Evolutionary conservation across 2,113 vertebrate species (phyloP).

Genomic region (Anthoscopus minutus): DNA sequence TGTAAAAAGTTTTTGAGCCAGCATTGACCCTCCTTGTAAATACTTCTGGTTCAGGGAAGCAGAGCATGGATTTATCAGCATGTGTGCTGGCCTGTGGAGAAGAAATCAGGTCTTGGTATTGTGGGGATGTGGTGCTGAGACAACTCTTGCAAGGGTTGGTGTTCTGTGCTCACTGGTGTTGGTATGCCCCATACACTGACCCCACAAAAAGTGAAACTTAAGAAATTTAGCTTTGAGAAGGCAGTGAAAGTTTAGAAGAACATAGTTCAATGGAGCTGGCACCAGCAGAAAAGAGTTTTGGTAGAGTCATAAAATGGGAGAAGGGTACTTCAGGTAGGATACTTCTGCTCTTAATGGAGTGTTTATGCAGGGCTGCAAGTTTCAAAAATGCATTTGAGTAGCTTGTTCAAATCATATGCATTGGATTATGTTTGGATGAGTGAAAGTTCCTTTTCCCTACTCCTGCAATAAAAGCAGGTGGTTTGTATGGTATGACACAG

Average conservation of each 20-base stretch:
- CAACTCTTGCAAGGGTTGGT: neutral
- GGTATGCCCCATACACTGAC: neutral
- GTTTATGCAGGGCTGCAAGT: neutral
- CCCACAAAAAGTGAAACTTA: neutral
- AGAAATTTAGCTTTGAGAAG: neutral
- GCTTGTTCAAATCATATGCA: neutral
- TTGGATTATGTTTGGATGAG: neutral
- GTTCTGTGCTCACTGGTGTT: neutral
- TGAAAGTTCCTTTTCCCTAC: neutral
- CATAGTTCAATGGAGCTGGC: neutral
- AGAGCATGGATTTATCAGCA: accelerated
- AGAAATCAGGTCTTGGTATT: neutral
- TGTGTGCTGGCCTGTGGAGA: neutral
- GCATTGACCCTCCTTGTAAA: neutral
- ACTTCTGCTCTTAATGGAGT: neutral
- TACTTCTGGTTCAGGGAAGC: neutral
- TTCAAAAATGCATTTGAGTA: neutral
- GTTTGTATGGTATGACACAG: neutral
- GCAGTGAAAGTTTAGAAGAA: neutral
- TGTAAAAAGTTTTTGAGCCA: neutral
- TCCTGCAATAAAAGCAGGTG: neutral
- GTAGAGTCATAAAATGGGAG: neutral
- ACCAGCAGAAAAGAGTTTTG: neutral
- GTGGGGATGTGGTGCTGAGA: neutral
- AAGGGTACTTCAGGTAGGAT: neutral